Evolutionary conservation across 2,888 invertebrate genomes (phyloP).

Genomic region (Drosophila anomelani): DNA sequence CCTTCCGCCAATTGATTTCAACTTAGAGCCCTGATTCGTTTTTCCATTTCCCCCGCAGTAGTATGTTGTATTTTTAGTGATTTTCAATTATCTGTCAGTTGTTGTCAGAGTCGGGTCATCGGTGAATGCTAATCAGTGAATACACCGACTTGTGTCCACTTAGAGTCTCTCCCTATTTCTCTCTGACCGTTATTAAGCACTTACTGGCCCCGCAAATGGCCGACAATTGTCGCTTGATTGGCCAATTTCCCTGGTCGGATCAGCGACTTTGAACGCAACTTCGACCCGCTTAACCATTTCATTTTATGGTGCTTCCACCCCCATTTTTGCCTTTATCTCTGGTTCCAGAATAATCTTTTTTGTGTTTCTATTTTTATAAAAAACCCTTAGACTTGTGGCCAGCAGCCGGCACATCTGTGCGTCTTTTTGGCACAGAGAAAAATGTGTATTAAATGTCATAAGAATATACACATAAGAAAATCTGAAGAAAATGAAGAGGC

Average conservation of each 20-base stretch:
- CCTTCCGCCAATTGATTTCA: conserved; percentile 40
- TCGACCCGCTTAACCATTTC: conserved; percentile 41
- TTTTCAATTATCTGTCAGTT: conserved; percentile 69
- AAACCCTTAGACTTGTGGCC: conserved; percentile 33
- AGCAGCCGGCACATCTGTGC: conserved; percentile 21
- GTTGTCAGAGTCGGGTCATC: conserved; percentile 54
- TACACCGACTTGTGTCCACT: conserved; percentile 56
- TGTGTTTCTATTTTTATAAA: conserved; percentile 38
- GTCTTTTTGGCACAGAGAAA: conserved; percentile 15
- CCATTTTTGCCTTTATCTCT: conserved; percentile 4
- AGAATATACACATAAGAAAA: background rate
- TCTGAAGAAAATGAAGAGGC: background rate
- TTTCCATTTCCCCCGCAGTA: background rate
- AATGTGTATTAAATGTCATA: conserved; percentile 11
- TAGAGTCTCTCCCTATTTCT: conserved; percentile 37
- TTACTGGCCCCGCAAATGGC: conserved; percentile 57
- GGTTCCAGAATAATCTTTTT: conserved; percentile 34
- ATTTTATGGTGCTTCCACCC: conserved; percentile 18
- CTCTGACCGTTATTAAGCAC: conserved; percentile 59
- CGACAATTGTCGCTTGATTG: conserved; percentile 76
- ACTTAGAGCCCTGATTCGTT: conserved; percentile 12
- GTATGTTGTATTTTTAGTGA: conserved; percentile 46
- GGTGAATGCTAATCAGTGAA: conserved; percentile 55
- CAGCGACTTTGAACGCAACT: conserved; percentile 26
- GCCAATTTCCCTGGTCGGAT: conserved; percentile 63